These are phyloP conservation scores for Archips crataeganus DNA, from an alignment of 2,888 invertebrate species.

Conservation along the genomic window DNA sequence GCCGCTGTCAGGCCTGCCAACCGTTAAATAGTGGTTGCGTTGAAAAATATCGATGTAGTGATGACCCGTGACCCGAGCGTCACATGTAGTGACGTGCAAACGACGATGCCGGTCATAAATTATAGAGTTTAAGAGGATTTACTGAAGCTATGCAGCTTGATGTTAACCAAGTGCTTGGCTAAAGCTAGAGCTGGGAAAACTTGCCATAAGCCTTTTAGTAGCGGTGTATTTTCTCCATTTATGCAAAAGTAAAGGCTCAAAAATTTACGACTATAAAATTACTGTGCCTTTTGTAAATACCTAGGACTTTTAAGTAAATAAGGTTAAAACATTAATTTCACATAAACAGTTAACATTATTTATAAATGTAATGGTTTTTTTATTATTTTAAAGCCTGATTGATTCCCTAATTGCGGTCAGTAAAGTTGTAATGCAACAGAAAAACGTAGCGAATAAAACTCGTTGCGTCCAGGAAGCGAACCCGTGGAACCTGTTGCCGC, in stretches of 20 bases:
- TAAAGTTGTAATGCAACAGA: conserved; percentile 13
- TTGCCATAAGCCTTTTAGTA: background rate
- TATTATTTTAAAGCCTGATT: background rate
- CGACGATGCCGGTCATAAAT: conserved; percentile 37
- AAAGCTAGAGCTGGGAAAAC: background rate
- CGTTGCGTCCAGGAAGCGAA: conserved; percentile 56
- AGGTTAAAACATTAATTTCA: too few relatives aligned
- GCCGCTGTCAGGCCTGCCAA: conserved; percentile 57
- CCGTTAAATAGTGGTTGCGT: conserved; percentile 54
- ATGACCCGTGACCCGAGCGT: conserved; percentile 53
- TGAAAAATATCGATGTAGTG: conserved; percentile 57
- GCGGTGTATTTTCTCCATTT: too few relatives aligned
- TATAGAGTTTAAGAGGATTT: conserved; percentile 27
- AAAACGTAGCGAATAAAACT: background rate
- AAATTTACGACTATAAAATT: too few relatives aligned
- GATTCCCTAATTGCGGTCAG: conserved; percentile 12
- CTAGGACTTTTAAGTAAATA: too few relatives aligned
- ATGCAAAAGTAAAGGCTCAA: too few relatives aligned
- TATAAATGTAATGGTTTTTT: background rate
- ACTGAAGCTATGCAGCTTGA: background rate
- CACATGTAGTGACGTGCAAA: conserved; percentile 49
- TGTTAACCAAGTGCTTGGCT: background rate
- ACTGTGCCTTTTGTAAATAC: too few relatives aligned
- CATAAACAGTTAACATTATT: background rate
- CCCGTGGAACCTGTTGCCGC: conserved; percentile 67